Evolutionary conservation across 2,888 invertebrate genomes (phyloP).

Genomic region (Chrysina gloriosa): DNA sequence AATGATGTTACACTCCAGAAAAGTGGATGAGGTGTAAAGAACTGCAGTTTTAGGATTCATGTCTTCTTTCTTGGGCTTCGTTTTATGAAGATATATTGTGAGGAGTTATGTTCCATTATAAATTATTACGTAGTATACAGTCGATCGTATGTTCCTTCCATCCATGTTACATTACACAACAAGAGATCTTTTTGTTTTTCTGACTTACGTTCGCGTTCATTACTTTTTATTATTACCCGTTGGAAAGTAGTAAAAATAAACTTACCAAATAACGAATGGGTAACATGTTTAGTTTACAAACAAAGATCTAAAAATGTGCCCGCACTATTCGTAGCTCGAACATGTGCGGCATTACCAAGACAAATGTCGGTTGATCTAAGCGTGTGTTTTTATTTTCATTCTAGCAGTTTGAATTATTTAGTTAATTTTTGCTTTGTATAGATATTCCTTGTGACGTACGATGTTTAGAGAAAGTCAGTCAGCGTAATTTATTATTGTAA

Average conservation of each 20-base stretch:
- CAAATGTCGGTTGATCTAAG: conserved; percentile 24
- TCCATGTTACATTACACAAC: conserved; percentile 21
- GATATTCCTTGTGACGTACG: conserved; percentile 7
- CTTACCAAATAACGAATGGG: conserved; percentile 33
- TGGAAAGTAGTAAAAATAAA: conserved; percentile 38
- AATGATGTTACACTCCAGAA: conserved; percentile 23
- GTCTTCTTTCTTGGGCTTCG: conserved; percentile 34
- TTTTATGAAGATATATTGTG: conserved; percentile 41
- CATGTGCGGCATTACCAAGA: conserved; percentile 32
- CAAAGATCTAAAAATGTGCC: conserved; percentile 36
- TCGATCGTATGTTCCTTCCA: background rate
- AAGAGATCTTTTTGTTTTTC: conserved; percentile 10
- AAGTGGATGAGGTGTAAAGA: conserved; percentile 14
- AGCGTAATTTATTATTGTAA: background rate
- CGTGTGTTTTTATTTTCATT: conserved; percentile 15
- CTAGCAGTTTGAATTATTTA: conserved; percentile 2
- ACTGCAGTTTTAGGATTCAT: conserved; percentile 26
- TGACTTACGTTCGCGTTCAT: conserved; percentile 31
- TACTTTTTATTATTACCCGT: conserved; percentile 27
- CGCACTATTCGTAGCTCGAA: conserved; percentile 15
- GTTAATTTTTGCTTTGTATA: conserved; percentile 28
- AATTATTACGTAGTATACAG: conserved; percentile 41
- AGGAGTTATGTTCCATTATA: conserved; percentile 39
- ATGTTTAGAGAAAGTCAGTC: no score
- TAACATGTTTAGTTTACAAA: conserved; percentile 39